These are phyloP conservation scores for Incurvaria masculella DNA, from an alignment of 2,888 invertebrate genomes.

Conservation along the genomic window DNA sequence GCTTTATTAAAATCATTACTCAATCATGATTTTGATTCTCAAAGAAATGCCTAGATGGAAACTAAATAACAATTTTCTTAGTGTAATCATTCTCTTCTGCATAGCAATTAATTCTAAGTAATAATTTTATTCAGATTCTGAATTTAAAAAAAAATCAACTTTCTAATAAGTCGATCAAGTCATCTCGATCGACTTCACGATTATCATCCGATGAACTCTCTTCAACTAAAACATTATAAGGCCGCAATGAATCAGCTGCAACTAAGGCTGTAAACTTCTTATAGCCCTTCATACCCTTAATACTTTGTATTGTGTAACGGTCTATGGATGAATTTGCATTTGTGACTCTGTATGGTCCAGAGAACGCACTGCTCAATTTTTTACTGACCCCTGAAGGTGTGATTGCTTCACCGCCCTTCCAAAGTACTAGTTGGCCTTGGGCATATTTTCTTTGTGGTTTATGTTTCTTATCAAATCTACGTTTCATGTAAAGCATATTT, in stretches of 20 bases:
- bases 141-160: too few relatives aligned
- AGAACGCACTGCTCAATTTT: conserved; percentile 1
- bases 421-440: not conserved
- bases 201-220: not conserved
- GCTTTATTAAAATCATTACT: too few relatives aligned
- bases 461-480: too few relatives aligned
- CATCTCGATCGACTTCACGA: not conserved
- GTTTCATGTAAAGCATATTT: too few relatives aligned
- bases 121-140: too few relatives aligned
- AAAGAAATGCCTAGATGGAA: too few relatives aligned
- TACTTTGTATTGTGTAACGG: not conserved
- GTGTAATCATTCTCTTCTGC: too few relatives aligned
- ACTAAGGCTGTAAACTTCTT: conserved; percentile 1
- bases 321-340: not conserved
- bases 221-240: not conserved
- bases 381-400: not conserved
- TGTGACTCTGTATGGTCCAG: conserved; percentile 1
- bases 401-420: not conserved
- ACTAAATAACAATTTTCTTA: too few relatives aligned
- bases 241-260: not conserved
- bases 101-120: too few relatives aligned
- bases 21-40: too few relatives aligned
- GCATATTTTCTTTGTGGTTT: too few relatives aligned
- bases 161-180: conserved; percentile 2
- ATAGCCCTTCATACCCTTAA: conserved; percentile 3